These are phyloP conservation scores for Girardinus metallicus DNA, from an alignment of 2,797 vertebrate species.

Conservation along the genomic window DNA sequence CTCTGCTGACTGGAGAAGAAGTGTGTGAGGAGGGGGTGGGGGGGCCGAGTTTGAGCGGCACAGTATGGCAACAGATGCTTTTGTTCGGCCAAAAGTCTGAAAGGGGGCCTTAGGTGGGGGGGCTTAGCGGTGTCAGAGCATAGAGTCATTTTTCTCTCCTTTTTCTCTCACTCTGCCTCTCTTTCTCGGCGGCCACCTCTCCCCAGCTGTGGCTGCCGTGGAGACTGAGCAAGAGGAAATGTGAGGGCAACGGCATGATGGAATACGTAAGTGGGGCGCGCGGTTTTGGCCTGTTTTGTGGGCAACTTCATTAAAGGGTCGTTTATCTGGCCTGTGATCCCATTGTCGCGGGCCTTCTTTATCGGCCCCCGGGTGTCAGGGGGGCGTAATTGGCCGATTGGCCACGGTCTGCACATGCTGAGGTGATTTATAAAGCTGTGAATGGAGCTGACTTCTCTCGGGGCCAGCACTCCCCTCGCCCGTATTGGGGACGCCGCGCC, in stretches of 20 bases:
- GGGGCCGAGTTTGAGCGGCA: slow-evolving; percentile 87
- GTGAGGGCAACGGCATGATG: slow-evolving; percentile 99
- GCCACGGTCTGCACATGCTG: slow-evolving; percentile 89
- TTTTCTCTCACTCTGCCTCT: slow-evolving; percentile 90
- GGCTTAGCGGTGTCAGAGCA: slow-evolving; percentile 76
- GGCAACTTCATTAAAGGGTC: slow-evolving; percentile 86
- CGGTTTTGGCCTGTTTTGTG: slow-evolving; percentile 88
- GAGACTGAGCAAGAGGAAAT: slow-evolving; percentile 98
- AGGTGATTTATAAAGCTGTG: slow-evolving; percentile 99
- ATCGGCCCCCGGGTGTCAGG: slow-evolving; percentile 89
- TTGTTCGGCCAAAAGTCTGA: slow-evolving; percentile 98
- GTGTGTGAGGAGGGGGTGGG: slow-evolving; percentile 60
- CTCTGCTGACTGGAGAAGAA: slow-evolving; percentile 64
- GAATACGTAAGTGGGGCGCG: slow-evolving; percentile 98
- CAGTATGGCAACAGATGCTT: slow-evolving; percentile 99
- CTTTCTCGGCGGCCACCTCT: slow-evolving; percentile 83
- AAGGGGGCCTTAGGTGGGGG: slow-evolving; percentile 79
- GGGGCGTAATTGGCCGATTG: slow-evolving; percentile 99
- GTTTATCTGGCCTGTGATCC: slow-evolving; percentile 88
- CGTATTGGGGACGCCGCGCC: slow-evolving; percentile 69
- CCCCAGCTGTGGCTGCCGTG: slow-evolving; percentile 94
- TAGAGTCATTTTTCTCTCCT: slow-evolving; percentile 95
- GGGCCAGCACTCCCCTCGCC: slow-evolving; percentile 86
- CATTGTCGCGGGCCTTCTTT: slow-evolving; percentile 83
- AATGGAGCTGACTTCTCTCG: slow-evolving; percentile 88